Percentiles rank a stretch among this genome's conserved stretches.
These are phyloP conservation scores for Dioctria rufipes DNA, from an alignment of 2,888 invertebrate species.

Conservation along the genomic window DNA sequence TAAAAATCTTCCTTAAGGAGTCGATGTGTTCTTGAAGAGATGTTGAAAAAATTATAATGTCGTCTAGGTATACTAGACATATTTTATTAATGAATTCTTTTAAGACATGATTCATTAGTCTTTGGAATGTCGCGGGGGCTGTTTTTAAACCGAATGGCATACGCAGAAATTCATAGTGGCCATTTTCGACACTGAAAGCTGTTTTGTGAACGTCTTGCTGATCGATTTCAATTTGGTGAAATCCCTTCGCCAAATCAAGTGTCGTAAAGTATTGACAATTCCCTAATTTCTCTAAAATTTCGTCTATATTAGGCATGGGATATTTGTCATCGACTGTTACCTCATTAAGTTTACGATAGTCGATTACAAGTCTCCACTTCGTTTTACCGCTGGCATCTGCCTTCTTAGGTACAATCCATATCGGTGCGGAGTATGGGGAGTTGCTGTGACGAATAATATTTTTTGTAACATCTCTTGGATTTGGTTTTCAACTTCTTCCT, in stretches of 20 bases:
- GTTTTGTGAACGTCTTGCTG: constrained; percentile 31
- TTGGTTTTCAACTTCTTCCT: constrained; percentile 58
- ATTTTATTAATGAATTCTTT: constrained; percentile 60
- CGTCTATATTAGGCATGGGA: no score
- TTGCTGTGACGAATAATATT: constrained; percentile 33
- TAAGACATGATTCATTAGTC: constrained; percentile 56
- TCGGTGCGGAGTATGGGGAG: constrained; percentile 44
- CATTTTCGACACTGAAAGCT: neutral
- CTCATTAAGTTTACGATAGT: no score
- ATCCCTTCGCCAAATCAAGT: constrained; percentile 20
- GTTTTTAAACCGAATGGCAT: constrained; percentile 49
- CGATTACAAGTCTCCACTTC: no score
- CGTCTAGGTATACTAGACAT: constrained; percentile 55
- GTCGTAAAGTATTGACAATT: no score
- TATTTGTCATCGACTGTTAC: no score
- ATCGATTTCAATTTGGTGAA: constrained; percentile 39
- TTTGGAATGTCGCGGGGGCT: constrained; percentile 41
- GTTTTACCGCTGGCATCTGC: no score
- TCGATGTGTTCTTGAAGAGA: constrained; percentile 62
- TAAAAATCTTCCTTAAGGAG: constrained; percentile 60
- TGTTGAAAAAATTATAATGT: constrained; percentile 50
- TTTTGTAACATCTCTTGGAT: constrained; percentile 62
- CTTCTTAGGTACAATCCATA: constrained; percentile 37
- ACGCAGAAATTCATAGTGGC: constrained; percentile 34
- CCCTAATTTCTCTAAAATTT: no score